Percentiles rank a stretch among this genome's conserved stretches.
These are phyloP conservation scores for Hermatobates lingyangjiaoensis DNA, from an alignment of 1,140 invertebrate species.

Conservation along the genomic window DNA sequence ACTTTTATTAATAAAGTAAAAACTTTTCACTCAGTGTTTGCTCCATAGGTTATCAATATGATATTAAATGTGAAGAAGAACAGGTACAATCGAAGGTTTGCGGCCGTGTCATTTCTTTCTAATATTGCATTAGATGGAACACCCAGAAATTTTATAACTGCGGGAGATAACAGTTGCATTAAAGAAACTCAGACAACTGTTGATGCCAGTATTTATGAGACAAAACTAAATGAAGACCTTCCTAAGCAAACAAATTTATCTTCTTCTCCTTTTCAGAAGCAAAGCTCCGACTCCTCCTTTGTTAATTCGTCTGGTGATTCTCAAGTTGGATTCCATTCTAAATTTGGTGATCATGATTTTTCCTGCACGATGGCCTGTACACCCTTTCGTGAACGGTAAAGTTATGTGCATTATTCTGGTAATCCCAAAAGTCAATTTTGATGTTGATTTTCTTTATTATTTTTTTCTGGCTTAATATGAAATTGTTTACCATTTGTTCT, in stretches of 20 bases:
- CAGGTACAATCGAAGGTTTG: conserved; percentile 5
- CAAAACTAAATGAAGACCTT: not conserved
- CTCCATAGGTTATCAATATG: not conserved
- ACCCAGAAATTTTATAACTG: not conserved
- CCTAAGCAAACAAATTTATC: not conserved
- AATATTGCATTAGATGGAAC: conserved; percentile 10
- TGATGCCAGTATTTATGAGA: not conserved
- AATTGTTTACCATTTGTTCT: no score
- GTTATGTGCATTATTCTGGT: not conserved
- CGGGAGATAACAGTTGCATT: not conserved
- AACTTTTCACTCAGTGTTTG: no score
- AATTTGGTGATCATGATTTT: conserved; percentile 1
- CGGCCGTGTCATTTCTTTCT: conserved; percentile 7
- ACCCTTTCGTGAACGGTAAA: conserved; percentile 7
- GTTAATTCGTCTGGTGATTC: not conserved
- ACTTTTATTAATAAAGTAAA: no score
- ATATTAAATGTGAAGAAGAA: conserved; percentile 2
- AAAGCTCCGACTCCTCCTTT: not conserved
- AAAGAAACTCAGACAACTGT: not conserved
- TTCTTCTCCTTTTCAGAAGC: not conserved
- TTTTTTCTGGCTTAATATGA: conserved; percentile 2
- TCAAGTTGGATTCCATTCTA: not conserved
- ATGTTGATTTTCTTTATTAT: conserved; percentile 1
- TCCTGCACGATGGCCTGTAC: not conserved
- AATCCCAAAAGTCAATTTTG: not conserved